Evolutionary conservation across 2,113 vertebrate genomes (phyloP).

Genomic region (Paratilapia polleni): DNA sequence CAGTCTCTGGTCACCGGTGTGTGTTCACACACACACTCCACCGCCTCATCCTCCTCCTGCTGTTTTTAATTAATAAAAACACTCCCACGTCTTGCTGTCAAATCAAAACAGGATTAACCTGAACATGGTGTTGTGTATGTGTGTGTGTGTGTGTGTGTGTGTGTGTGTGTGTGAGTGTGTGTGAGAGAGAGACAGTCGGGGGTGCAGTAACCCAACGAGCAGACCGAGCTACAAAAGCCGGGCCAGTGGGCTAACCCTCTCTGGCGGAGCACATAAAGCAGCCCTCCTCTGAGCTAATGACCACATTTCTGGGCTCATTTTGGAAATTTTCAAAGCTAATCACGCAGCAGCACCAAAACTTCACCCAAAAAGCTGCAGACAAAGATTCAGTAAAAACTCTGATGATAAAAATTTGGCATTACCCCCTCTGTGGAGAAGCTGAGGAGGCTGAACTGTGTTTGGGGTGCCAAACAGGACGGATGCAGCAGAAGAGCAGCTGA

Average conservation of each 20-base stretch:
- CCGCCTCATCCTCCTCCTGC: constrained; percentile 22
- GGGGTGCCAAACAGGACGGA: too few species aligned
- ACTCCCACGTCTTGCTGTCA: constrained; percentile 30
- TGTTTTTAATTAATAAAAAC: constrained; percentile 63
- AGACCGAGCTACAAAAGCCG: not conserved
- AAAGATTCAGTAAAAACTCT: not conserved
- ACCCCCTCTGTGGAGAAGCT: not conserved
- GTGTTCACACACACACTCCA: constrained; percentile 11
- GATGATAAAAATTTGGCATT: not conserved
- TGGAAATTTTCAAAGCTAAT: constrained; percentile 35
- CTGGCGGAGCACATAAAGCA: constrained; percentile 7
- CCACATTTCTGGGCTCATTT: constrained; percentile 28
- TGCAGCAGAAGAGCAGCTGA: not conserved
- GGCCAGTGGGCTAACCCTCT: constrained; percentile 45
- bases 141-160: not conserved
- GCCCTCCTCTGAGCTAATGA: constrained; percentile 41
- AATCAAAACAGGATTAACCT: constrained; percentile 65
- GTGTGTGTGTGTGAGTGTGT: not conserved
- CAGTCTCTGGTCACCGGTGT: too few species aligned
- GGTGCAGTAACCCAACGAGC: constrained; percentile 19
- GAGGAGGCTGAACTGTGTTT: too few species aligned
- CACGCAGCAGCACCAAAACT: not conserved
- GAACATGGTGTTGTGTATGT: not conserved
- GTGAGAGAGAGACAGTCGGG: not conserved
- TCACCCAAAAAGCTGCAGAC: not conserved